These are phyloP conservation scores for Synanthedon andrenaeformis DNA, from an alignment of 2,888 invertebrate species.

Conservation along the genomic window DNA sequence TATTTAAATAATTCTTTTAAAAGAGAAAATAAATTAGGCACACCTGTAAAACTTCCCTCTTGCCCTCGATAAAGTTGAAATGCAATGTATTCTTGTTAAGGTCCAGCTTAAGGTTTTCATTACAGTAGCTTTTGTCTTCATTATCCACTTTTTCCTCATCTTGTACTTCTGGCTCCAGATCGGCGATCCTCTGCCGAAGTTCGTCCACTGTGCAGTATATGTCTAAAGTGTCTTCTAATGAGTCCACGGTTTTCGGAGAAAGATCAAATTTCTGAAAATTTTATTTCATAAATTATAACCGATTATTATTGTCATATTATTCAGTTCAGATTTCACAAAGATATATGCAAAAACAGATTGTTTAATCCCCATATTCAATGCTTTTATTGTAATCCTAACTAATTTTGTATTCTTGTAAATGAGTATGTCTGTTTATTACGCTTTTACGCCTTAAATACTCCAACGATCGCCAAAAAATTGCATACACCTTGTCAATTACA, in stretches of 20 bases:
- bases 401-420: no score
- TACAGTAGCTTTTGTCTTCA: slow-evolving; percentile 24
- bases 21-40: no score
- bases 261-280: slow-evolving; percentile 54
- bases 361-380: no score
- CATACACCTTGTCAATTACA: no score
- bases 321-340: neutral
- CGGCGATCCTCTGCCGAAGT: slow-evolving; percentile 66
- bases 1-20: no score
- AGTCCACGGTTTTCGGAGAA: slow-evolving; percentile 58
- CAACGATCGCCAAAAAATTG: no score
- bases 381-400: no score
- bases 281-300: neutral
- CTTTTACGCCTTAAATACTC: no score
- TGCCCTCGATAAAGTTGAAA: slow-evolving; percentile 63
- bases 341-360: neutral
- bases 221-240: slow-evolving; percentile 70
- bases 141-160: slow-evolving; percentile 28
- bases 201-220: slow-evolving; percentile 78
- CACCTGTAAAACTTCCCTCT: slow-evolving; percentile 58
- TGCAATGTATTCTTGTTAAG: slow-evolving; percentile 54
- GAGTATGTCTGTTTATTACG: no score
- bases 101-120: slow-evolving; percentile 39
- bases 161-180: slow-evolving; percentile 50
- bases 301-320: neutral